Evolutionary conservation across 2,888 invertebrate genomes (phyloP), one percentile per base, ranked within the genome.

Genomic region (Drosophila yooni): DNA sequence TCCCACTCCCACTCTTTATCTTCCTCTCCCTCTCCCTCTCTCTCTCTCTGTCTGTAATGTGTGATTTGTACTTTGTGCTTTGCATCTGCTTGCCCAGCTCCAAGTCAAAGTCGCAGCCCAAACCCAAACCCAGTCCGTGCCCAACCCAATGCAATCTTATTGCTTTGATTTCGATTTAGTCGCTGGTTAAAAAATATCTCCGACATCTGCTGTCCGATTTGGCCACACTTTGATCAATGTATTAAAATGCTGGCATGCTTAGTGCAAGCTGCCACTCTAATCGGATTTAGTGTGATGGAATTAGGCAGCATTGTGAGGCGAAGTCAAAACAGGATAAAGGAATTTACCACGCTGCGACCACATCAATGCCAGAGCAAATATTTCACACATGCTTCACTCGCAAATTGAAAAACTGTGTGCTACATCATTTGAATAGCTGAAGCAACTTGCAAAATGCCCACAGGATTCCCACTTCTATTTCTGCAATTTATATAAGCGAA

Each of bases 41-140:
- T 63, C n/a, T 25, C 21, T 31, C 27, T 10, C 38, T 61, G 27
- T 38, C 33, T 51, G 65, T 82, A 79, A 79, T 81, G 80, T 74
- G 64, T 82, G 81, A 81, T 78, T 77, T 79, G 78, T 80, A 71
- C 64, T 73, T 67, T 79, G 69, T 79, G 78, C 71, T 68, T 66
- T 81, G 71, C 81, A 81, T 75, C 66, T 53, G 59, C 68, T 73
- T 43, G 56, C 59, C 60, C 59, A 63, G 31, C 21, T 21, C 11
- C 18, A 52, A 33, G 15, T 31, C 15, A 2, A 36, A 31, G n/a
- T 6, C 56, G 11, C 15, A 34, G 13, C 21, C 34, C 68, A 46
- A 57, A 27, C 25, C 52, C 18, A 53, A 68, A 11, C 43, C 51
- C 21, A 29, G 21, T 31, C 63, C 57, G 0, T 21, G 48, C n/a